Conservation (phyloP, 2,113 vertebrate genomes). For the Spheniscus mendiculus region DNA sequence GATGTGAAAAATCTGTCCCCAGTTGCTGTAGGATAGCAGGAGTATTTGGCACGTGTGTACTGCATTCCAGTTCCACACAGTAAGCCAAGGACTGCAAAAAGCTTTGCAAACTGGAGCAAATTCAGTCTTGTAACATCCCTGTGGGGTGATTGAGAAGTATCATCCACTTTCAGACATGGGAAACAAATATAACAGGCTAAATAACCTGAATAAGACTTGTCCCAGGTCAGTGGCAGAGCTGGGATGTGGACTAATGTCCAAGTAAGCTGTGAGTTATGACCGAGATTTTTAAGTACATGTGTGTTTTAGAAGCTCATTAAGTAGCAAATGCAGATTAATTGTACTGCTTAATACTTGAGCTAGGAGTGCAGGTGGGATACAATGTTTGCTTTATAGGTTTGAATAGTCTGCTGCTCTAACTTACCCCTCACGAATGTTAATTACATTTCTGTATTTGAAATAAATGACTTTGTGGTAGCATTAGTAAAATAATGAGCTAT, state of each 20-base stretch:
- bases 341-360: neutral
- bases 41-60: neutral
- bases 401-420: neutral
- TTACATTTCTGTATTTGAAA: neutral
- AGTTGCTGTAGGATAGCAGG: neutral
- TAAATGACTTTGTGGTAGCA: neutral
- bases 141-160: neutral
- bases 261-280: neutral
- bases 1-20: neutral
- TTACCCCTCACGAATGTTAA: neutral
- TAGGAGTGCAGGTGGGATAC: neutral
- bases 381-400: neutral
- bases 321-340: neutral
- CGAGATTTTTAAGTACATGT: neutral
- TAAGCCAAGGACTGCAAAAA: neutral
- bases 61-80: neutral
- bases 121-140: neutral
- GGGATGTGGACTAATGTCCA: neutral
- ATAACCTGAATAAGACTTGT: neutral
- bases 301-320: neutral
- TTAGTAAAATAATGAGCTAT: neutral
- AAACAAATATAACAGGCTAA: neutral
- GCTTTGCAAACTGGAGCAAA: neutral
- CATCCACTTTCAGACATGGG: neutral
- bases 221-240: neutral